phyloP scores from a whole-genome alignment of 2,113 vertebrate genomes.

The Calidris pygmaea region DNA sequence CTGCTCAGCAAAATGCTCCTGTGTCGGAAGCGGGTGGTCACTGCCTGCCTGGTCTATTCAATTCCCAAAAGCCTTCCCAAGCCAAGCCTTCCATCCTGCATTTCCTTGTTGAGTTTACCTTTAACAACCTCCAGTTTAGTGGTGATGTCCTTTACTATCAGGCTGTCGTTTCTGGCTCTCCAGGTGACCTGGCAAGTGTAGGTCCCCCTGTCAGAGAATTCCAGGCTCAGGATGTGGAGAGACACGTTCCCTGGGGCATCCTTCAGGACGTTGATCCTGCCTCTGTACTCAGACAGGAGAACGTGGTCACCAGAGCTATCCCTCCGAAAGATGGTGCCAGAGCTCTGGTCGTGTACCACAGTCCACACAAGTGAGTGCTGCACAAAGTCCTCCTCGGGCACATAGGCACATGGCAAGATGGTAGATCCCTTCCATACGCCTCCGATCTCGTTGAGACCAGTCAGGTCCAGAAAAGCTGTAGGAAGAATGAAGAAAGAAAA shows the following conservation, averaged over 20 bases:
- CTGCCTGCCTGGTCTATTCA: background rate
- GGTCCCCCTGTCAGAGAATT: conserved; percentile 61
- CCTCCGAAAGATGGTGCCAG: conserved; percentile 36
- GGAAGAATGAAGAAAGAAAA: background rate
- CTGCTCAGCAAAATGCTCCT: rapidly evolving
- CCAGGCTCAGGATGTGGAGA: conserved; percentile 57
- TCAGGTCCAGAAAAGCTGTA: conserved; percentile 50
- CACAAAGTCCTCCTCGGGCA: conserved; percentile 6
- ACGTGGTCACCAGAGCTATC: conserved; percentile 50
- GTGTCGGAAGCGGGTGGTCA: rapidly evolving
- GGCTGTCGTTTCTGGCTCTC: conserved; percentile 36
- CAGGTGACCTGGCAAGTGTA: conserved; percentile 72
- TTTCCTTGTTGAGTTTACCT: conserved; percentile 10
- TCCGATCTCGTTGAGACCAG: background rate
- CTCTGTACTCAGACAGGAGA: conserved; percentile 46
- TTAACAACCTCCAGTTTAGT: conserved; percentile 15
- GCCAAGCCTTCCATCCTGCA: rapidly evolving
- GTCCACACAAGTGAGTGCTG: conserved; percentile 57
- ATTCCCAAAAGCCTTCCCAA: background rate
- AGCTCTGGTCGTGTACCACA: background rate
- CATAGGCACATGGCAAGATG: conserved; percentile 63
- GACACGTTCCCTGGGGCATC: conserved; percentile 54
- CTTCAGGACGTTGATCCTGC: background rate
- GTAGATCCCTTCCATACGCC: conserved; percentile 54
- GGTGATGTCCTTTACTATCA: conserved; percentile 16